Evolutionary conservation across 2,797 vertebrate species (phyloP), one percentile per base, ranked within the genome.

Genomic region (Sciurus carolinensis): DNA sequence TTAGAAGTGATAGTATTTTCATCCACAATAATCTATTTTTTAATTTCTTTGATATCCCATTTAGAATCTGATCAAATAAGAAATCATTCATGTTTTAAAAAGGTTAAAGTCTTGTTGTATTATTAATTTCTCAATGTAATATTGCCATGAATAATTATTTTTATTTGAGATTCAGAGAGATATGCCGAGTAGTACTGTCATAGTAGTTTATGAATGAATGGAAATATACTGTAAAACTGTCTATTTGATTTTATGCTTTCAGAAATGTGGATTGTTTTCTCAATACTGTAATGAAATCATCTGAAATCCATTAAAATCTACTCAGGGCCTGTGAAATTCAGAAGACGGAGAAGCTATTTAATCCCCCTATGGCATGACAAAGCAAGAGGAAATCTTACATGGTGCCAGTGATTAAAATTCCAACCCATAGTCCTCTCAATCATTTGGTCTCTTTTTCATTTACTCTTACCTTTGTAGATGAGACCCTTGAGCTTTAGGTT

Each of bases 231-330:
- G 26, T 81, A 71, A 77, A 90, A 66, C 39, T 84, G 47, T 62
- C n/a, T n/a, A 44, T 81, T 94, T 92, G 76, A 13, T 81, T 92
- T 96, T 44, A 69, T 80, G 26, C 30, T 92, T 83, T 96, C n/a
- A 76, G 26, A 88, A 79, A 64, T 54, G 42, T 24, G 64, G 20
- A 67, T 44, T 91, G 44, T 36, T 89, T 97, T 83, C 71, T 92
- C 8, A 71, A 59, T 42, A 91, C 30, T 82, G 4, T 71, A 76
- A 67, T 85, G 28, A 87, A 95, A 88, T 88, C 36, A 90, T 50
- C 47, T 96, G 39, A 97, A 97, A 97, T 95, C 84, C 50, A 52
- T 85, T 97, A 94, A 91, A 93, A 83, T 92, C 26, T 84, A 83
- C 39, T 76, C 76, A 69, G 84, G 87, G 33, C 9, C 90, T 69